A percentile compares a stretch with the other conserved stretches of the same genome.
These are phyloP conservation scores for Thymelicus acteon DNA, from an alignment of 2,888 invertebrate species.

Conservation along the genomic window DNA sequence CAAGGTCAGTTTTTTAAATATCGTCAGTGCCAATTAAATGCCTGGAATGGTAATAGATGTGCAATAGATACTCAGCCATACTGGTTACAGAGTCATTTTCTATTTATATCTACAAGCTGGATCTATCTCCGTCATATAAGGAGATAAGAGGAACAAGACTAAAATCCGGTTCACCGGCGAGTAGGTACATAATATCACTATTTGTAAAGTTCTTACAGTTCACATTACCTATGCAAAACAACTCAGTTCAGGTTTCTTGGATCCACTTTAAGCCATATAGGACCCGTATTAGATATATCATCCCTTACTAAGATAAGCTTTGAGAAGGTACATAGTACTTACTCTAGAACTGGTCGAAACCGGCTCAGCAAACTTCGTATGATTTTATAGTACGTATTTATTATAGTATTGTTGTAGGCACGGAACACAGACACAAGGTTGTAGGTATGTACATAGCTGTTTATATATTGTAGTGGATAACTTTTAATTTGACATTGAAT, in stretches of 20 bases:
- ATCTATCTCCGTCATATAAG: constrained; percentile 5
- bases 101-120: constrained; percentile 10
- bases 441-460: too few species aligned
- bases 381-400: too few species aligned
- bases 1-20: background rate
- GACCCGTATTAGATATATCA: too few species aligned
- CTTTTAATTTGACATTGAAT: too few species aligned
- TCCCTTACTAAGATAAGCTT: too few species aligned
- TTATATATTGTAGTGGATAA: too few species aligned
- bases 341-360: too few species aligned
- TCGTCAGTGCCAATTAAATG: background rate
- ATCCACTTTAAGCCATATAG: background rate
- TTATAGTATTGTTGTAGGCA: too few species aligned
- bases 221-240: background rate
- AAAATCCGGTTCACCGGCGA: background rate
- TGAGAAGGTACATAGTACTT: too few species aligned
- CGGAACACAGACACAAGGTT: too few species aligned
- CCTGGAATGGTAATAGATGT: background rate
- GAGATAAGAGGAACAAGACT: constrained; percentile 4
- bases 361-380: too few species aligned
- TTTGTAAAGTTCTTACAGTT: background rate
- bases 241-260: background rate
- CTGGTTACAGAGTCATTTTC: constrained; percentile 38
- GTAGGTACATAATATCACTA: background rate
- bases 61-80: constrained; percentile 36